These are phyloP conservation scores for Calosoma granatense DNA, from an alignment of 1,140 invertebrate genomes.

Conservation along the genomic window DNA sequence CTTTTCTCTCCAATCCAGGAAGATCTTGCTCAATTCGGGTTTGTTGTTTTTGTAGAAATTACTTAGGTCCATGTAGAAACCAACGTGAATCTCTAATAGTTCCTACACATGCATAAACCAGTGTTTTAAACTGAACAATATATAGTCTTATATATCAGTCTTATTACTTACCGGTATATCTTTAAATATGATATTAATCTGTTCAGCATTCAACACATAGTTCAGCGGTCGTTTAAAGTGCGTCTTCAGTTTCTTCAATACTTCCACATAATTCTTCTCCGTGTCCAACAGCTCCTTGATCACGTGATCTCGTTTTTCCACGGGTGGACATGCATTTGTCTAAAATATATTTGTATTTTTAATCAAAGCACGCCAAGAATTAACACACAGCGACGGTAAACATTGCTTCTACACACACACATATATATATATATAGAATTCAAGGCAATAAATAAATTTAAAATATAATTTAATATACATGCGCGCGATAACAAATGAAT, in stretches of 20 bases:
- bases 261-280: conserved; percentile 93
- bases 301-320: conserved; percentile 89
- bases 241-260: conserved; percentile 75
- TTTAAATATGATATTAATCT: conserved; percentile 73
- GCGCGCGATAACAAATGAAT: too few relatives aligned
- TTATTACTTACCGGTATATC: conserved; percentile 67
- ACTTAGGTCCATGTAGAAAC: conserved; percentile 68
- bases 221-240: conserved; percentile 74
- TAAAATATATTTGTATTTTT: not conserved
- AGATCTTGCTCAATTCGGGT: conserved; percentile 56
- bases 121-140: conserved; percentile 19
- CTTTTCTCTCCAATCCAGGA: conserved; percentile 80
- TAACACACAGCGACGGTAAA: too few relatives aligned
- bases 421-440: too few relatives aligned
- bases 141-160: not conserved
- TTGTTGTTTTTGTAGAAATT: conserved; percentile 48
- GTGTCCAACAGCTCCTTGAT: conserved; percentile 93
- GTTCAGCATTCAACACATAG: conserved; percentile 57
- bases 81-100: conserved; percentile 74
- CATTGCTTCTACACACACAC: too few relatives aligned
- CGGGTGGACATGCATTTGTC: conserved; percentile 35
- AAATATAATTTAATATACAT: too few relatives aligned
- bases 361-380: too few relatives aligned
- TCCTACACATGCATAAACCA: too few relatives aligned
- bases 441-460: too few relatives aligned